Base-by-base conservation (phyloP, 2,797 vertebrate species). In the Semaprochilodus insignis region DNA sequence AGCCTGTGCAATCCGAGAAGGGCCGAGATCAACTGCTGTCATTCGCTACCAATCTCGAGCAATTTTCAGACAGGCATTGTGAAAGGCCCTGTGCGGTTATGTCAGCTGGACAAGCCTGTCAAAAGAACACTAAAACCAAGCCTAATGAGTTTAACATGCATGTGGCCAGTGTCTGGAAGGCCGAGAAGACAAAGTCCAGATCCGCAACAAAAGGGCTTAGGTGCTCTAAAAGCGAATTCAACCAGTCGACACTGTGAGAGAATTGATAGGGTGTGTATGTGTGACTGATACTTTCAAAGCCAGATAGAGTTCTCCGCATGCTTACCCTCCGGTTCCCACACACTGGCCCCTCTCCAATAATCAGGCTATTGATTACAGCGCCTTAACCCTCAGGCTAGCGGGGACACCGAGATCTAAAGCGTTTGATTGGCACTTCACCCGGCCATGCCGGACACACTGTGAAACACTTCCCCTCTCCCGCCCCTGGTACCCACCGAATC, bases 351-450 rank as follows among this genome's bases (percentile, higher is more conserved):
- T 14, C 25, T 78, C 83, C 16, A 3, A 69, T 79, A 86, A 82
- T 84, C 73, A 80, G 69, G 71, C 88, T 86, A 89, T 86, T 92
- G 91, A 94, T 93, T 89, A 85, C 78, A 83, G 85, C 83, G 87
- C 36, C 84, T 54, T 74, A 81, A 84, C 88, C 90, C 89, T 73
- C 36, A 73, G 75, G 80, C 89, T 81, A 85, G 81, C 88, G 81
- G 71, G 66, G 82, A 78, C 87, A 86, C 73, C 6, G 62, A 89
- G 90, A 88, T 92, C 92, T 54, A 85, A 70, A 92, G 86, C 79
- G 86, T 88, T 86, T 89, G 75, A 93, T 89, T 90, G 91, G 91
- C 91, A 90, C 90, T 91, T 93, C 89, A 90, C 87, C 89, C 88
- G 88, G 80, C 81, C 78, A 82, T 87, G 84, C 86, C 85, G 78